Evolutionary conservation across 2,797 vertebrate genomes (phyloP).

Genomic region (Macropodus opercularis): DNA sequence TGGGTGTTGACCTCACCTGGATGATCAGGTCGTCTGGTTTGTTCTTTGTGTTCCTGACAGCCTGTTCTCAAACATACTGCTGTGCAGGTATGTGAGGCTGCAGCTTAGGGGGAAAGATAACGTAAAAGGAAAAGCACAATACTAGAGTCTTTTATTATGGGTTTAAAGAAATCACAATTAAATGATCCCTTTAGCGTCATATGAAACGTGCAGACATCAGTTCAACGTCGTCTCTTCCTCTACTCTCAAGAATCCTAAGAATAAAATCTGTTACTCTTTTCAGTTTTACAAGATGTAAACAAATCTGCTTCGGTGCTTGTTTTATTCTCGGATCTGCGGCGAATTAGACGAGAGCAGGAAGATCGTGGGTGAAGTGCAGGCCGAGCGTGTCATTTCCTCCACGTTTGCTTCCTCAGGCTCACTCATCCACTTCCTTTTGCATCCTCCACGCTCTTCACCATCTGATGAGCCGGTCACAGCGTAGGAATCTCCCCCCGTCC

Average conservation of each 20-base stretch:
- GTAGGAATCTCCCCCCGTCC: background rate
- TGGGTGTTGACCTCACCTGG: constrained; percentile 12
- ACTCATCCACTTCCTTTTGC: constrained; percentile 20
- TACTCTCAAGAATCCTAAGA: too few species aligned
- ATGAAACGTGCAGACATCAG: too few species aligned
- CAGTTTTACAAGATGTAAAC: background rate
- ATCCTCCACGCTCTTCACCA: constrained; percentile 15
- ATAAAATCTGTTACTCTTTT: too few species aligned
- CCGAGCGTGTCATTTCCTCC: constrained; percentile 18
- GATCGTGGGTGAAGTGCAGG: constrained; percentile 13
- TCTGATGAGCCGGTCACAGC: constrained; percentile 14
- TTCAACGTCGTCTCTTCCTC: too few species aligned
- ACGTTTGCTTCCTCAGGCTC: constrained; percentile 19
- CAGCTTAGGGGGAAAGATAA: background rate
- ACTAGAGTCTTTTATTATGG: too few species aligned
- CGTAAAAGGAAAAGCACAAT: too few species aligned
- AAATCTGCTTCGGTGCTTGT: background rate
- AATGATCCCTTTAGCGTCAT: too few species aligned
- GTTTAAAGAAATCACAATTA: too few species aligned
- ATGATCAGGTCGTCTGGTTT: constrained; percentile 11
- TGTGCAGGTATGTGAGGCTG: background rate
- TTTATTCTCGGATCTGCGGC: background rate
- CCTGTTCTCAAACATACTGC: constrained; percentile 3
- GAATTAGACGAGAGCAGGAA: background rate
- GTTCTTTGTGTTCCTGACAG: background rate